phyloP scores from a whole-genome alignment of 1,140 invertebrate genomes.

The Philopotamus ludificatus region DNA sequence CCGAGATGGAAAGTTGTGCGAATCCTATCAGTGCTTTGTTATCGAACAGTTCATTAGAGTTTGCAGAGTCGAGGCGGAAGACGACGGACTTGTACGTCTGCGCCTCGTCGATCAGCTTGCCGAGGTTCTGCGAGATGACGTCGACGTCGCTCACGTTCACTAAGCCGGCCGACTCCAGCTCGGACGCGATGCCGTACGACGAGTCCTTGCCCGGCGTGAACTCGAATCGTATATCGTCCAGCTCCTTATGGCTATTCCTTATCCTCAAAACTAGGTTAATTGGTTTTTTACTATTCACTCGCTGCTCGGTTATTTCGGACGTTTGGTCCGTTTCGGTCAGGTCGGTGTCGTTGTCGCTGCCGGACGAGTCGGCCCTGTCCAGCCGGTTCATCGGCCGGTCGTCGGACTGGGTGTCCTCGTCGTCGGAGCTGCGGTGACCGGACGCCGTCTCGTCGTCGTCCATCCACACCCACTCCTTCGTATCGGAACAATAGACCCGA shows the following conservation, averaged over 20 bases:
- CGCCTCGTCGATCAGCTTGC: slow-evolving; percentile 82
- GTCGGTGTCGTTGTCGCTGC: slow-evolving; percentile 55
- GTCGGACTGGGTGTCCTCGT: slow-evolving; percentile 43
- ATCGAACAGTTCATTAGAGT: slow-evolving; percentile 80
- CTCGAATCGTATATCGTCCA: slow-evolving; percentile 98
- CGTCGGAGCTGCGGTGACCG: slow-evolving; percentile 44
- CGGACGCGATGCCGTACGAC: slow-evolving; percentile 89
- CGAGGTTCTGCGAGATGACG: slow-evolving; percentile 88
- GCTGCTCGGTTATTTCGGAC: neutral
- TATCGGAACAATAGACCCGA: slow-evolving; percentile 82
- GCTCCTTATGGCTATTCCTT: slow-evolving; percentile 80
- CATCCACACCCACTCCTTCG: slow-evolving; percentile 93
- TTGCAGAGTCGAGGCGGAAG: slow-evolving; percentile 72
- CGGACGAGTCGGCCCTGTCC: slow-evolving; percentile 58
- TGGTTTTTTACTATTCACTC: neutral
- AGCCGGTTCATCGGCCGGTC: slow-evolving; percentile 58
- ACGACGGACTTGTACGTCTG: slow-evolving; percentile 15
- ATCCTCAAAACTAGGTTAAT: slow-evolving; percentile 14
- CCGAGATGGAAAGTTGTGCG: slow-evolving; percentile 88
- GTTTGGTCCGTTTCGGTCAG: slow-evolving; percentile 13
- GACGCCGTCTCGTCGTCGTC: slow-evolving; percentile 59
- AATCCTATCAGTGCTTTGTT: slow-evolving; percentile 91
- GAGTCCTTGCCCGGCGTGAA: slow-evolving; percentile 90
- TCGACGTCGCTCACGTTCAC: slow-evolving; percentile 89
- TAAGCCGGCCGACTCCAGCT: slow-evolving; percentile 90